phyloP scores from a whole-genome alignment of 1,140 invertebrate genomes.

The Zaprionus nigranus region DNA sequence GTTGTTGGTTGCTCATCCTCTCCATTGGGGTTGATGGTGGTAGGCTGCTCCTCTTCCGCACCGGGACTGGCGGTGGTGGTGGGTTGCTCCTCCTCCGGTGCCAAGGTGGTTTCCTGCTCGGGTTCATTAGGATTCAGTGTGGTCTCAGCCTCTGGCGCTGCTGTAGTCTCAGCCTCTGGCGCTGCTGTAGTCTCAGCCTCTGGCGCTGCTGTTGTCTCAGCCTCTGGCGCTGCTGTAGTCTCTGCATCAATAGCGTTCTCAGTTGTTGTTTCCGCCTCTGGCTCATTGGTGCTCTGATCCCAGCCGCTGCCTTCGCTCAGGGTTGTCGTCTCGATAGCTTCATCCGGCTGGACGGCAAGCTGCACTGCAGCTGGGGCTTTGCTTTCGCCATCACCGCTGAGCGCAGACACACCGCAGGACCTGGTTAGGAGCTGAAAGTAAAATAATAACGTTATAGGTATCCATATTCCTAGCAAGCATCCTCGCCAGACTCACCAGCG shows the following conservation, averaged over 20 bases:
- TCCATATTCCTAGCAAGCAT: constrained; percentile 10
- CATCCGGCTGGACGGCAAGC: constrained; percentile 33
- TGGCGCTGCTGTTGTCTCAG: constrained; percentile 39
- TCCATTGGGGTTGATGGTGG: background rate
- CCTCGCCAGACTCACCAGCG: constrained; percentile 54
- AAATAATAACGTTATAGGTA: constrained; percentile 43
- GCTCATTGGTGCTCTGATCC: constrained; percentile 39
- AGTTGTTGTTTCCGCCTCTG: constrained; percentile 5
- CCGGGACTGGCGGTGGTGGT: background rate
- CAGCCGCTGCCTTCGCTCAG: constrained; percentile 59
- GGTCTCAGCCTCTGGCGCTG: constrained; percentile 19
- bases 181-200: constrained; percentile 7
- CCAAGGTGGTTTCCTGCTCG: constrained; percentile 25
- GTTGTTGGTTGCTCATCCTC: background rate
- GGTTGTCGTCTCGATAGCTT: constrained; percentile 53
- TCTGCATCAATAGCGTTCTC: constrained; percentile 7
- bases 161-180: constrained; percentile 4
- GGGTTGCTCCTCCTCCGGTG: background rate
- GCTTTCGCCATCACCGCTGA: constrained; percentile 51
- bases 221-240: constrained; percentile 40
- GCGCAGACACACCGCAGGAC: constrained; percentile 62
- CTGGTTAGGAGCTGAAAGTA: constrained; percentile 66
- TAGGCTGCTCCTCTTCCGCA: background rate
- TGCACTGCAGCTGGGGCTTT: constrained; percentile 5
- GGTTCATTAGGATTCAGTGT: constrained; percentile 14